These are phyloP conservation scores for Empis livida DNA, from an alignment of 2,888 invertebrate species.

Conservation along the genomic window DNA sequence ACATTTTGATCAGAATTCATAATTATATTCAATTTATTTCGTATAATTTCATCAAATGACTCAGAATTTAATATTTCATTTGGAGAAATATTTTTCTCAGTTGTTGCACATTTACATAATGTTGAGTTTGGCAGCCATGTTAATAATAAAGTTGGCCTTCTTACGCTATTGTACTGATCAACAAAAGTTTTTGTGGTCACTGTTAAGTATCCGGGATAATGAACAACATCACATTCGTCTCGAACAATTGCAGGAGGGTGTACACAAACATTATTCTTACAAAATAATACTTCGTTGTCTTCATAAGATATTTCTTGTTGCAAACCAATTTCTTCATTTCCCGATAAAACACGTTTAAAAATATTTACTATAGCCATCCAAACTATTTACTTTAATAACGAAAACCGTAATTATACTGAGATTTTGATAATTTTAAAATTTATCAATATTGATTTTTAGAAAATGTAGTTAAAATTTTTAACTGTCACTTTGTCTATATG, in stretches of 20 bases:
- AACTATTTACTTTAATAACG: no score
- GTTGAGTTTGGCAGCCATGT: slow-evolving; percentile 94
- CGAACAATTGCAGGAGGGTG: slow-evolving; percentile 80
- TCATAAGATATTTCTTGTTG: slow-evolving; percentile 39
- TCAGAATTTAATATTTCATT: slow-evolving; percentile 5
- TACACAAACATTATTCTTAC: slow-evolving; percentile 95
- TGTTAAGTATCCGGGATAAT: slow-evolving; percentile 85
- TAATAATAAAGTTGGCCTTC: slow-evolving; percentile 68
- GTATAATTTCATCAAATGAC: background rate
- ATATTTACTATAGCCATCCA: no score
- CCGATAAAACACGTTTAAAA: no score
- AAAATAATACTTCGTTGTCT: slow-evolving; percentile 75
- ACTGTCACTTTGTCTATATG: no score
- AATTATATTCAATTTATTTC: background rate
- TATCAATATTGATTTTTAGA: no score
- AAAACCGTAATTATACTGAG: no score
- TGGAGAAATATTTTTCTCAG: slow-evolving; percentile 39
- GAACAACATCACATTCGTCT: slow-evolving; percentile 70
- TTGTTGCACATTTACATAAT: slow-evolving; percentile 69
- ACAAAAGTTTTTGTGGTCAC: slow-evolving; percentile 72
- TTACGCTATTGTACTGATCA: slow-evolving; percentile 61
- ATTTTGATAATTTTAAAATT: no score
- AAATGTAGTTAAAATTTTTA: no score
- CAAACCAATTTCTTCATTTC: no score
- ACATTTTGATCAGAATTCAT: background rate